Percentiles rank a stretch among this genome's conserved stretches.
Evolutionary conservation across 2,888 invertebrate species (phyloP).

Genomic region (Orthosia gracilis): DNA sequence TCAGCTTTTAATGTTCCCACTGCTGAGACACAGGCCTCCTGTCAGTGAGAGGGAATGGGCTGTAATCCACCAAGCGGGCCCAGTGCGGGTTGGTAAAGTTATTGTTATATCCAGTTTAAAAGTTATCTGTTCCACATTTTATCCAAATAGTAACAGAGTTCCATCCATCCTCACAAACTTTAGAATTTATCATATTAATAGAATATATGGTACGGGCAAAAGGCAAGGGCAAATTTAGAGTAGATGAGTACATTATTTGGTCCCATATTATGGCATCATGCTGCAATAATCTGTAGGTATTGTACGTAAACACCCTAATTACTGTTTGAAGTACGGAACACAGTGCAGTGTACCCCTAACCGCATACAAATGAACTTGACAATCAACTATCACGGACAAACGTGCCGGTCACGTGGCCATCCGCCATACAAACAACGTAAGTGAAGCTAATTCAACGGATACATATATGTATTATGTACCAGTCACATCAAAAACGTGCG

Average conservation of each 20-base stretch:
- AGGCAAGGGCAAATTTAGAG: no score
- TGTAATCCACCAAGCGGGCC: no score
- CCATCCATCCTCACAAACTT: no score
- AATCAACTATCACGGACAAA: conserved; percentile 49
- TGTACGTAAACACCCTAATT: not conserved
- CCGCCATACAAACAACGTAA: conserved; percentile 51
- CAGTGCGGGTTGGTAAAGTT: no score
- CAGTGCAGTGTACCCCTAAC: conserved; percentile 16
- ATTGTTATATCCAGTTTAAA: no score
- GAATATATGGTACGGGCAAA: no score
- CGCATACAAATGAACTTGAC: conserved; percentile 41
- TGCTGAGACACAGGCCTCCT: no score
- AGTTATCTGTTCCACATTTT: no score
- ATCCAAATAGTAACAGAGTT: no score
- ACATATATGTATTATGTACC: conserved; percentile 21
- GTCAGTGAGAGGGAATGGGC: no score
- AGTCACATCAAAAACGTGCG: conserved; percentile 51
- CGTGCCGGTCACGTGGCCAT: conserved; percentile 67
- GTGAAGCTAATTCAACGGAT: conserved; percentile 61
- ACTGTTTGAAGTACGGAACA: conserved; percentile 1
- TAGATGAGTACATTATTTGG: not conserved
- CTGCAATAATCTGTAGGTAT: not conserved
- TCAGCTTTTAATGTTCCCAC: no score
- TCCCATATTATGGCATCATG: not conserved
- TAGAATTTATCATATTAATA: no score